Conservation (phyloP, 23 tunicate species). For the Halocynthia aurantium region DNA sequence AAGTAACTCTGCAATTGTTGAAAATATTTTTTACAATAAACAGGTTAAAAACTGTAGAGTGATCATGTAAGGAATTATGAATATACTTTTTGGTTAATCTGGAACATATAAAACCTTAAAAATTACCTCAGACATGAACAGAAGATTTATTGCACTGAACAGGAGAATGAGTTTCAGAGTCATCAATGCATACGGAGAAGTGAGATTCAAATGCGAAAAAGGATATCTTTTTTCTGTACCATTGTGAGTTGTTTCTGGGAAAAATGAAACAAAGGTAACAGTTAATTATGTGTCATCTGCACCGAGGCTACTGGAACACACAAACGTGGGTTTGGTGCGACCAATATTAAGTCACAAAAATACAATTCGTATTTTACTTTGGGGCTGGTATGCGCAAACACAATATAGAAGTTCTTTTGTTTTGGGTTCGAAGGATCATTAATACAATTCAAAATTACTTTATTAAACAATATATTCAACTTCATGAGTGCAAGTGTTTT, state of each 20-base stretch:
- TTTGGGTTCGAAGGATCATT: no score
- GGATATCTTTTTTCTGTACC: constrained; percentile 2
- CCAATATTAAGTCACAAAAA: not conserved
- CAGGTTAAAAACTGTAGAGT: not conserved
- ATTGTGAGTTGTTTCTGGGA: not conserved
- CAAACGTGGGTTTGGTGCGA: not conserved
- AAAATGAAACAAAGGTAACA: not conserved
- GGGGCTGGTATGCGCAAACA: no score
- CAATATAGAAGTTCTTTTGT: no score
- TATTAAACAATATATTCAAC: no score
- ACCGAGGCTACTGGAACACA: not conserved
- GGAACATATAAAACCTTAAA: not conserved
- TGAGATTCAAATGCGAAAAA: not conserved
- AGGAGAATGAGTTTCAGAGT: constrained; percentile 30
- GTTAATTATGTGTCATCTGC: constrained; percentile 4
- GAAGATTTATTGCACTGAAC: constrained; percentile 13
- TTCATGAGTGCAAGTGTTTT: no score
- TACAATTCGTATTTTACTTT: no score
- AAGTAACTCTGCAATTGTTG: constrained; percentile 29
- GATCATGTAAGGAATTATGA: no score
- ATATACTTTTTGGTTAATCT: no score
- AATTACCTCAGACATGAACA: constrained; percentile 39
- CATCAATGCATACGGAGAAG: constrained; percentile 34
- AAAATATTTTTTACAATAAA: not conserved
- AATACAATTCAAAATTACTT: no score